A percentile compares a stretch with the other conserved stretches of the same genome.
Conservation (phyloP, 2,888 invertebrate species). For the Anorthoa munda region DNA sequence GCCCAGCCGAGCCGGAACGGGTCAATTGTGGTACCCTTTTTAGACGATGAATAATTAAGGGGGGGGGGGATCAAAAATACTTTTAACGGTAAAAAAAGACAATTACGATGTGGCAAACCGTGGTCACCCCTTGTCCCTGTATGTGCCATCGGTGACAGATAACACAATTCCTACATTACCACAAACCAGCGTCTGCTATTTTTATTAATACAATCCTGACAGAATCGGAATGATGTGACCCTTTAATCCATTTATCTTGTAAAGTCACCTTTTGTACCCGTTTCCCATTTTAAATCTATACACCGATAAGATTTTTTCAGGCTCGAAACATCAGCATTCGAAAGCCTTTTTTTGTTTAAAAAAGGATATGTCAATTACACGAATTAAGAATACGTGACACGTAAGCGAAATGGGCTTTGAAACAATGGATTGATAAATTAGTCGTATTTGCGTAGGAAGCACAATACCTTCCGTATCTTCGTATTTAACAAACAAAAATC, state of each 20-base stretch:
- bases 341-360: constrained; percentile 55
- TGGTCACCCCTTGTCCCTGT: constrained; percentile 3
- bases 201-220: constrained; percentile 77
- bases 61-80: constrained; percentile 27
- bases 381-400: constrained; percentile 65
- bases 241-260: constrained; percentile 83
- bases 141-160: constrained; percentile 73
- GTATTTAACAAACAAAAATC: constrained; percentile 35
- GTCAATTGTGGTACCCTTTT: constrained; percentile 38
- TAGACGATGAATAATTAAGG: constrained; percentile 39
- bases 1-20: background rate
- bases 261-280: constrained; percentile 73
- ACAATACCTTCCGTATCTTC: constrained; percentile 35
- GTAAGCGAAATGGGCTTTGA: constrained; percentile 50
- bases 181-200: constrained; percentile 67
- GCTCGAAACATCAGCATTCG: constrained; percentile 55
- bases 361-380: constrained; percentile 67
- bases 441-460: constrained; percentile 47
- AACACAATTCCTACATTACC: constrained; percentile 84
- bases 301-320: constrained; percentile 61
- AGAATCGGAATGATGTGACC: constrained; percentile 72
- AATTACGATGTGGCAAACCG: constrained; percentile 14
- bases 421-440: constrained; percentile 60
- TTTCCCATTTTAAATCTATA: constrained; percentile 73
- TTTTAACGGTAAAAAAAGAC: constrained; percentile 36